These are phyloP conservation scores for Oostethus manadensis DNA, from an alignment of 2,113 vertebrate genomes.

Conservation along the genomic window DNA sequence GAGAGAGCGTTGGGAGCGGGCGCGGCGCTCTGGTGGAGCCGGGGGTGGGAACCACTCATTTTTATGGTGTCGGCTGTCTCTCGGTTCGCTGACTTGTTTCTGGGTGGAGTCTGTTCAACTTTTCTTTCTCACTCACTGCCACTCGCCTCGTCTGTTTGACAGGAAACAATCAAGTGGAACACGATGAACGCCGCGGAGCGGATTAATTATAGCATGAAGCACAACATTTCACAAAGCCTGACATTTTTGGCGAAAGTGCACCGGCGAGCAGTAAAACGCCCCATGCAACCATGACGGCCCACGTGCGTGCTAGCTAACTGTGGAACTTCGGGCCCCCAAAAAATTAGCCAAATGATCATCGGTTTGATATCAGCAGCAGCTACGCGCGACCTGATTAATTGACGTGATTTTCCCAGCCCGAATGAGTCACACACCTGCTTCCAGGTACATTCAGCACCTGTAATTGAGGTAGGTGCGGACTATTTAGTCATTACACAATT, in stretches of 20 bases:
- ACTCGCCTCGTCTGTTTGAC: constrained; percentile 27
- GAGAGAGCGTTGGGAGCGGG: constrained; percentile 72
- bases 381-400: too few relatives aligned
- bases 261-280: not conserved
- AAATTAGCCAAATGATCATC: too few relatives aligned
- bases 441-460: too few relatives aligned
- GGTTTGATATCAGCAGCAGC: too few relatives aligned
- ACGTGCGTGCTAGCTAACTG: too few relatives aligned
- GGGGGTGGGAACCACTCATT: constrained; percentile 82
- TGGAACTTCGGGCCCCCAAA: too few relatives aligned
- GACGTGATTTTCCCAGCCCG: too few relatives aligned
- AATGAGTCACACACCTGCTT: too few relatives aligned
- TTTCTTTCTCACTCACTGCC: constrained; percentile 22
- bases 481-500: too few relatives aligned
- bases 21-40: constrained; percentile 76
- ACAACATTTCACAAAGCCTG: constrained; percentile 7
- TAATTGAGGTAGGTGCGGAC: too few relatives aligned
- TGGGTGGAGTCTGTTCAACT: constrained; percentile 70
- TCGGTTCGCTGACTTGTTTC: constrained; percentile 64
- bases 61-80: constrained; percentile 73
- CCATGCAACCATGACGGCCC: not conserved
- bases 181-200: constrained; percentile 5
- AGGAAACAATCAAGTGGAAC: constrained; percentile 26
- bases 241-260: constrained; percentile 4
- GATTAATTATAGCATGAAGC: constrained; percentile 25